Conservation (phyloP, 2,888 invertebrate genomes). For the Marronus borbonicus region DNA sequence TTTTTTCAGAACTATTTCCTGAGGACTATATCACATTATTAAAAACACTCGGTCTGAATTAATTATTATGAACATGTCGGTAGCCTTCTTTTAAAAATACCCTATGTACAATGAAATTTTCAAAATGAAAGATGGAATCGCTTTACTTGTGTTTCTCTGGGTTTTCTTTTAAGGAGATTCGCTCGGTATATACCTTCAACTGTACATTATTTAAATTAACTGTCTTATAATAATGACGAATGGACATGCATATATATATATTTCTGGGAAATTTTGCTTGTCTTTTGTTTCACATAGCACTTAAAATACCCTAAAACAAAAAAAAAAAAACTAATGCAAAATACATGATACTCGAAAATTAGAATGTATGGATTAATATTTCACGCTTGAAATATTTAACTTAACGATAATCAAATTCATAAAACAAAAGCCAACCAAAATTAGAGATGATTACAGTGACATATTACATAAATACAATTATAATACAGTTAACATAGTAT, state of each 20-base stretch:
- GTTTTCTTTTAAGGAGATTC: slow-evolving; percentile 62
- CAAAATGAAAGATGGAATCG: slow-evolving; percentile 37
- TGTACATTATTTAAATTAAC: slow-evolving; percentile 55
- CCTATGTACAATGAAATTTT: slow-evolving; percentile 51
- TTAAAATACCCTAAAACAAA: slow-evolving; percentile 19
- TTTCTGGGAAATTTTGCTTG: slow-evolving; percentile 57
- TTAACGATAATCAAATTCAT: slow-evolving; percentile 34
- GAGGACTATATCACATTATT: slow-evolving; percentile 71
- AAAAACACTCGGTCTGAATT: slow-evolving; percentile 54
- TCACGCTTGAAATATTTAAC: slow-evolving; percentile 32
- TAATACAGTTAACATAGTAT: slow-evolving; percentile 64
- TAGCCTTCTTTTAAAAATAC: slow-evolving; percentile 50
- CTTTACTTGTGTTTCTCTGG: slow-evolving; percentile 40
- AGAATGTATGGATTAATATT: slow-evolving; percentile 16
- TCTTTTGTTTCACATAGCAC: slow-evolving; percentile 60
- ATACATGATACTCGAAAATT: slow-evolving; percentile 9
- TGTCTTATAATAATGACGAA: slow-evolving; percentile 58
- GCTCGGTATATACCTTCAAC: slow-evolving; percentile 61
- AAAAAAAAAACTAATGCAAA: slow-evolving; percentile 15
- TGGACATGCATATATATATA: slow-evolving; percentile 60
- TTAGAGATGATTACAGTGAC: slow-evolving; percentile 50
- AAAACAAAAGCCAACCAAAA: slow-evolving; percentile 64
- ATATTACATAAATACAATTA: slow-evolving; percentile 67
- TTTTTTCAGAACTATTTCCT: slow-evolving; percentile 64
- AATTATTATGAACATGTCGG: slow-evolving; percentile 50